These are phyloP conservation scores for Eupithecia dodoneata DNA, from an alignment of 2,888 invertebrate species.

Conservation along the genomic window DNA sequence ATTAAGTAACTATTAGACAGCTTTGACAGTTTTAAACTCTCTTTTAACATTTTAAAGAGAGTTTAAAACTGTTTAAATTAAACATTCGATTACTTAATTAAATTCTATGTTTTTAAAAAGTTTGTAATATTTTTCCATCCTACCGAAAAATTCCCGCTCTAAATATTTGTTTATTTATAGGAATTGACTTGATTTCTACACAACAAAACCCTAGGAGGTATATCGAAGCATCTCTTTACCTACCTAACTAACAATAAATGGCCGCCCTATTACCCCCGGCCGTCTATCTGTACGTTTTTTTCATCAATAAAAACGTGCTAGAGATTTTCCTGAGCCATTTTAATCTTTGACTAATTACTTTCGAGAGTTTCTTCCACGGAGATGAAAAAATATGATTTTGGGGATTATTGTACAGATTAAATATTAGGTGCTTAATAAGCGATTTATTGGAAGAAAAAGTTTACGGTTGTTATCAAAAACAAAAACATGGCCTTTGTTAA, in stretches of 20 bases:
- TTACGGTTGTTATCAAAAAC: background rate
- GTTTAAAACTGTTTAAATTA: too few species aligned
- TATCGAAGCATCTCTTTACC: background rate
- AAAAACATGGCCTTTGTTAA: background rate
- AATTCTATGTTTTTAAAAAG: too few species aligned
- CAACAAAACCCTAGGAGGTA: too few species aligned
- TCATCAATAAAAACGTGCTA: slow-evolving; percentile 30
- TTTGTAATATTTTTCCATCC: too few species aligned
- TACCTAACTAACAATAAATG: background rate
- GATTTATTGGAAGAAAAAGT: background rate
- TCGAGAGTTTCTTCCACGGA: slow-evolving; percentile 17
- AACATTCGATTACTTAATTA: too few species aligned
- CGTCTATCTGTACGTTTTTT: background rate
- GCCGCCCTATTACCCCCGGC: background rate
- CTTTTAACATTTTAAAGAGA: too few species aligned
- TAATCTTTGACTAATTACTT: slow-evolving; percentile 29
- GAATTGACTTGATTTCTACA: too few species aligned
- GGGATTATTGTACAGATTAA: slow-evolving; percentile 5
- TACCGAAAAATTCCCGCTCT: too few species aligned
- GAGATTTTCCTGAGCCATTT: slow-evolving; percentile 27
- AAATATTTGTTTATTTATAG: too few species aligned
- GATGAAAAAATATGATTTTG: slow-evolving; percentile 15
- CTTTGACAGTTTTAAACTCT: too few species aligned
- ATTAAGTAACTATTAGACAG: too few species aligned
- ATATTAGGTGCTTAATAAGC: background rate